Base-by-base conservation (phyloP, 2,113 vertebrate species). In the Xenotilapia caudafasciata region DNA sequence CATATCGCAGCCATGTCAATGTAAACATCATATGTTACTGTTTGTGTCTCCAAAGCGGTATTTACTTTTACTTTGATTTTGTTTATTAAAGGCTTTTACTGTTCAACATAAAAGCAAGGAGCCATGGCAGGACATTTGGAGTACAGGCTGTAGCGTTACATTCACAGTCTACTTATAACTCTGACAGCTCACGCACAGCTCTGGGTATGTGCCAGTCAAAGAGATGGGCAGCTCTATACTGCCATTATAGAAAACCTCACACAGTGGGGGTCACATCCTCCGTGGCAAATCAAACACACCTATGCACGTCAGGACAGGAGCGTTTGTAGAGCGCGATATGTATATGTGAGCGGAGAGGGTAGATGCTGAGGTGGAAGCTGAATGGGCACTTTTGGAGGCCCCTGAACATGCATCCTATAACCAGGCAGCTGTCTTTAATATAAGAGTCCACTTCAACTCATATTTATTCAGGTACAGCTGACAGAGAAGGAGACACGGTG, bases 361-460 rank as follows among this genome's bases (percentile, higher is more conserved):
- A 56, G 68, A 65, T 56, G 54, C 47, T 79, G 62, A 89, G 73
- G 62, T 77, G 84, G 68, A 86, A 90, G 88, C 91, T 95, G 92
- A 95, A 92, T 83, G 86, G 84, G 75, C 86, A 93, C 87, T 92
- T 93, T 92, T 84, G 75, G 84, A 90, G 82, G 65, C 83, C 90
- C 91, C 86, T 83, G 85, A 91, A 92, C 91, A 92, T 91, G 90
- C 90, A 88, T 87, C 84, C 89, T 82, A 81, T 90, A 89, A 84
- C 87, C 91, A 92, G 86, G 92, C 96, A 96, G 95, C 96, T 96
- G 96, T 96, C 86, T 97, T 96, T 95, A 96, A 96, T 96, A 96
- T 93, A 96, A 91, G 90, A 65, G 80, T 85, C 85, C 91, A 49
- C 87, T 92, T 94, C 88, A 90, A 92, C 86, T 92, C 92, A 92